These are phyloP conservation scores for Ptilorrhoa leucosticta DNA, from an alignment of 2,113 vertebrate genomes.

Conservation along the genomic window DNA sequence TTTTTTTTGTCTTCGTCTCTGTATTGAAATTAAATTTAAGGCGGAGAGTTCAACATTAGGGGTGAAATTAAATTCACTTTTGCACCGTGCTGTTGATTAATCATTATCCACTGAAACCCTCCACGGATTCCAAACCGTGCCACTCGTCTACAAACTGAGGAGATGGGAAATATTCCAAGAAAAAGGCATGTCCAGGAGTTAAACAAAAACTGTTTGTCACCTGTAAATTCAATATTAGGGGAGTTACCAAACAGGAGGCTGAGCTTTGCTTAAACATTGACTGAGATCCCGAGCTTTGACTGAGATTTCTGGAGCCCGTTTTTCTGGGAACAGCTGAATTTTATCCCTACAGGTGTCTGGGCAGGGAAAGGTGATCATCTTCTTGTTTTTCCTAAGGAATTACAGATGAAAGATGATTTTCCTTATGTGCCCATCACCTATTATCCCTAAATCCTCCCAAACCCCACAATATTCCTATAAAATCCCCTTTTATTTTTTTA, in stretches of 20 bases:
- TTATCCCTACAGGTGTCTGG: not conserved
- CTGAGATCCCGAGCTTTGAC: not conserved
- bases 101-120: not conserved
- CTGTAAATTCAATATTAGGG: not conserved
- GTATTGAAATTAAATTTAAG: not conserved
- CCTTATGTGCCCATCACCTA: not conserved
- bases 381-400: not conserved
- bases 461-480: not conserved
- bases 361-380: not conserved
- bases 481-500: not conserved
- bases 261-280: not conserved
- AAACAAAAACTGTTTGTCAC: not conserved
- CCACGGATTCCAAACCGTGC: rapidly evolving
- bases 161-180: not conserved
- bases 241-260: not conserved
- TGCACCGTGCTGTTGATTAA: not conserved
- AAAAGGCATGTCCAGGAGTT: not conserved
- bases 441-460: not conserved
- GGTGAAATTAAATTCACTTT: not conserved
- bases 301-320: not conserved
- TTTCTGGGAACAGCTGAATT: not conserved
- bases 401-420: not conserved
- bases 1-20: not conserved
- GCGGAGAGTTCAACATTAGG: not conserved
- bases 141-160: not conserved